A percentile compares a stretch with the other conserved stretches of the same genome.
These are phyloP conservation scores for Taeniopygia guttata DNA, from an alignment of 2,797 vertebrate species.

Conservation along the genomic window DNA sequence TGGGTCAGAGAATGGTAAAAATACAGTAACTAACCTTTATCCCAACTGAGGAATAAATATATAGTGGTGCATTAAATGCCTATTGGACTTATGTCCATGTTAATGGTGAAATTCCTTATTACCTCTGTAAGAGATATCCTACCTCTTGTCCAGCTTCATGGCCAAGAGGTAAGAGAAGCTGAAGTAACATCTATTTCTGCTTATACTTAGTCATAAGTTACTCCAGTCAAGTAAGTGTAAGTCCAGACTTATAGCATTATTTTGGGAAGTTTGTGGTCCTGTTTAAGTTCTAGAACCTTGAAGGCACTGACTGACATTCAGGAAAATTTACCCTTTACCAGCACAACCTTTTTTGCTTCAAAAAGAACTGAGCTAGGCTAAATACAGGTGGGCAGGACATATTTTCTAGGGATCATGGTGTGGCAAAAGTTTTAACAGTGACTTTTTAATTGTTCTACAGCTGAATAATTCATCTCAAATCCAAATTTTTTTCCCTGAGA, in stretches of 20 bases:
- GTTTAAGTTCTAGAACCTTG: background rate
- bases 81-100: rapidly evolving
- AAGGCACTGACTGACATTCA: background rate
- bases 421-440: background rate
- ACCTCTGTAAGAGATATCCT: background rate
- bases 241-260: background rate
- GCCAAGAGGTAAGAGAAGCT: background rate
- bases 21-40: background rate
- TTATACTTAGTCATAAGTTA: background rate
- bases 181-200: background rate
- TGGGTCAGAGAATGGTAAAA: background rate
- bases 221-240: background rate
- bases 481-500: background rate
- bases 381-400: background rate
- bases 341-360: background rate
- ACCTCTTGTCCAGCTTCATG: background rate
- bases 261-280: background rate
- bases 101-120: background rate
- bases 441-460: background rate
- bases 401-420: background rate
- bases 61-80: background rate
- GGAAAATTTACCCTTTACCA: background rate
- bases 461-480: background rate
- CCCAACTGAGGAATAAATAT: background rate
- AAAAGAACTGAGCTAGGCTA: background rate